These are phyloP conservation scores for Epizoanthus rinbou DNA, from an alignment of 92 coral and sea anemone genomes.

Conservation along the genomic window DNA sequence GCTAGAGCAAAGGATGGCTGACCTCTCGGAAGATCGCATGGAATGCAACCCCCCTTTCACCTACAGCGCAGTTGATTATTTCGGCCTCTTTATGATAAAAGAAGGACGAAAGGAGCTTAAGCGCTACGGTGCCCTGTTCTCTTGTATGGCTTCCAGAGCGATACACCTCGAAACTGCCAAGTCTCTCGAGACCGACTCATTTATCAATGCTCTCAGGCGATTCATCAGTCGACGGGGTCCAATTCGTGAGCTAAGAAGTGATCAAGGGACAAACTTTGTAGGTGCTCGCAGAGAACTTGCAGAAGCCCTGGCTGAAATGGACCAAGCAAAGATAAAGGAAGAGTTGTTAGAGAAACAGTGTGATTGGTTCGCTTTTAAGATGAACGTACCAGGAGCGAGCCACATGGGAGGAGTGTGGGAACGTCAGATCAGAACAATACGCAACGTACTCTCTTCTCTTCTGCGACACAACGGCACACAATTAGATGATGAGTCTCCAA, in stretches of 20 bases:
- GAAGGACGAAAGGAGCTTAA: constrained; percentile 62
- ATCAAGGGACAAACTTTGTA: constrained; percentile 43
- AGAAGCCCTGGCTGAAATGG: constrained; percentile 31
- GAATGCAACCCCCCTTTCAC: constrained; percentile 60
- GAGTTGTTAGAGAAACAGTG: constrained; percentile 7
- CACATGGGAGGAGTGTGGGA: constrained; percentile 18
- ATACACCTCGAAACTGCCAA: constrained; percentile 55
- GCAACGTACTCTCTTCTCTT: constrained; percentile 1
- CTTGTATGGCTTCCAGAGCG: constrained; percentile 60
- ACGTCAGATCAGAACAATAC: constrained; percentile 1
- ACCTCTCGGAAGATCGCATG: constrained; percentile 64
- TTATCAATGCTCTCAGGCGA: constrained; percentile 53
- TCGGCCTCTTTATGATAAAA: constrained; percentile 55
- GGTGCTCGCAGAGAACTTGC: constrained; percentile 40
- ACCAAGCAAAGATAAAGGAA: neutral
- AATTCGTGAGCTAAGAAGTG: constrained; percentile 24
- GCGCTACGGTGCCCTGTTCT: constrained; percentile 66
- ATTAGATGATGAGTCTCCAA: constrained; percentile 21
- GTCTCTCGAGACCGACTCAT: constrained; percentile 61
- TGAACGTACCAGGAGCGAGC: constrained; percentile 44
- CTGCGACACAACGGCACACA: constrained; percentile 1
- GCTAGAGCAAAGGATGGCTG: constrained; percentile 59
- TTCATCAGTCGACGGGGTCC: constrained; percentile 63
- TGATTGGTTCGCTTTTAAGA: constrained; percentile 38
- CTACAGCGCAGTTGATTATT: constrained; percentile 53